These are phyloP conservation scores for Heliconius erato DNA, from an alignment of 2,888 invertebrate species.

Conservation along the genomic window DNA sequence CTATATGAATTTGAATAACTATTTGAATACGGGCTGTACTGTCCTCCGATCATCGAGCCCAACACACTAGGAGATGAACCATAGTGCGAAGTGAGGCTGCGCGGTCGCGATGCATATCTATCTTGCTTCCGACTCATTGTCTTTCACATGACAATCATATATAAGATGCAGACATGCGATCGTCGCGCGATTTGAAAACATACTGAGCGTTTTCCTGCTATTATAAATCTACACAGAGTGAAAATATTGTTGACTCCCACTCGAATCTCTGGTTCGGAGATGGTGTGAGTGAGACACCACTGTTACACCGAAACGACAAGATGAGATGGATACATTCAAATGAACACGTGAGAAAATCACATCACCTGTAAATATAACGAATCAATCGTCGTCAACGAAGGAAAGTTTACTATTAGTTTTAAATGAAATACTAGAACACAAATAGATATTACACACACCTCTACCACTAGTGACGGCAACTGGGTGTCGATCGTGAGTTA, in stretches of 20 bases:
- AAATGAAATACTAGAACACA: conserved; percentile 60
- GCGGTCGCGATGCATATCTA: conserved; percentile 74
- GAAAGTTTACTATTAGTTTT: conserved; percentile 51
- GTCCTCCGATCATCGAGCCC: conserved; percentile 74
- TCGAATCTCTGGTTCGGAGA: conserved; percentile 60
- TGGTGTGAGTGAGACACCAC: conserved; percentile 66
- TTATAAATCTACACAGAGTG: conserved; percentile 70
- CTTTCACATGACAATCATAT: conserved; percentile 67
- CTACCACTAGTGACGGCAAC: conserved; percentile 65
- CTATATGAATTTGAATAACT: conserved; percentile 74
- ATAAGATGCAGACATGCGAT: conserved; percentile 61
- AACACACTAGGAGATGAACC: conserved; percentile 80
- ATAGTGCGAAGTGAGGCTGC: conserved; percentile 77
- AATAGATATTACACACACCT: conserved; percentile 64
- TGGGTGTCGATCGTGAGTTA: conserved; percentile 74
- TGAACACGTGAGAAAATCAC: conserved; percentile 65
- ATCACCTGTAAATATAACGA: conserved; percentile 77
- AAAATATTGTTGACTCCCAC: conserved; percentile 79
- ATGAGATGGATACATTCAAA: conserved; percentile 64
- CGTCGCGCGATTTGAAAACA: conserved; percentile 72
- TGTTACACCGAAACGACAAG: conserved; percentile 68
- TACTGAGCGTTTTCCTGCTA: conserved; percentile 74
- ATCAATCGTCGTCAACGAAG: conserved; percentile 55
- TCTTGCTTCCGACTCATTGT: conserved; percentile 82
- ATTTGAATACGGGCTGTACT: conserved; percentile 74